Evolutionary conservation across 2,113 vertebrate species (phyloP).

Genomic region (Tetraodon nigroviridis): DNA sequence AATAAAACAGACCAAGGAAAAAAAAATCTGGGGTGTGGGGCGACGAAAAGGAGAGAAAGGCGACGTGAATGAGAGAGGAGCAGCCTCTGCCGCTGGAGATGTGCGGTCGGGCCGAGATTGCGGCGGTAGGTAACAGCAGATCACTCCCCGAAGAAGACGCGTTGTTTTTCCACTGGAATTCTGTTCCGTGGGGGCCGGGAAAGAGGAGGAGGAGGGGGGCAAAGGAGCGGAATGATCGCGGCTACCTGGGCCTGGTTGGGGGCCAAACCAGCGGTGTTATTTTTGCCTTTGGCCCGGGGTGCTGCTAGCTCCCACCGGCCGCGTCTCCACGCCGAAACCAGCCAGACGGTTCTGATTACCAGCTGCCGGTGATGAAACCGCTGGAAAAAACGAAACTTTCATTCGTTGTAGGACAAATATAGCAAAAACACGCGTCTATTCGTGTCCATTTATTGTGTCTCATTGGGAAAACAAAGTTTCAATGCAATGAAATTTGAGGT

Average conservation of each 20-base stretch:
- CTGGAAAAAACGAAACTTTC: slow-evolving; percentile 32
- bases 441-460: too few relatives aligned
- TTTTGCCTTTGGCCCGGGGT: slow-evolving; percentile 22
- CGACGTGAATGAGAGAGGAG: slow-evolving; percentile 19
- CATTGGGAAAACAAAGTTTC: too few relatives aligned
- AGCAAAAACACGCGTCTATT: slow-evolving; percentile 5
- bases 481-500: too few relatives aligned
- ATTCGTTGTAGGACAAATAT: slow-evolving; percentile 3
- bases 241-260: slow-evolving; percentile 18
- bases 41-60: slow-evolving; percentile 27
- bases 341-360: slow-evolving; percentile 48
- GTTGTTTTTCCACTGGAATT: slow-evolving; percentile 48
- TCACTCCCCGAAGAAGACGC: slow-evolving; percentile 34
- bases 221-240: not conserved
- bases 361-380: slow-evolving; percentile 14
- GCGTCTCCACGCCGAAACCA: slow-evolving; percentile 50
- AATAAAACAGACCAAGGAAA: too few relatives aligned
- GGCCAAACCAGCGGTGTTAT: slow-evolving; percentile 25
- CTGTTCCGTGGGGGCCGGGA: slow-evolving; percentile 20
- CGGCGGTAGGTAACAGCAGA: slow-evolving; percentile 57
- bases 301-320: slow-evolving; percentile 48
- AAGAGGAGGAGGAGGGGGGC: not conserved
- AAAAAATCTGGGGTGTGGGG: slow-evolving; percentile 19
- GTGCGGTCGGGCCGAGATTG: slow-evolving; percentile 73
- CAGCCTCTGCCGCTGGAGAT: slow-evolving; percentile 59